These are phyloP conservation scores for Erynnis tages DNA, from an alignment of 2,888 invertebrate species.

Conservation along the genomic window DNA sequence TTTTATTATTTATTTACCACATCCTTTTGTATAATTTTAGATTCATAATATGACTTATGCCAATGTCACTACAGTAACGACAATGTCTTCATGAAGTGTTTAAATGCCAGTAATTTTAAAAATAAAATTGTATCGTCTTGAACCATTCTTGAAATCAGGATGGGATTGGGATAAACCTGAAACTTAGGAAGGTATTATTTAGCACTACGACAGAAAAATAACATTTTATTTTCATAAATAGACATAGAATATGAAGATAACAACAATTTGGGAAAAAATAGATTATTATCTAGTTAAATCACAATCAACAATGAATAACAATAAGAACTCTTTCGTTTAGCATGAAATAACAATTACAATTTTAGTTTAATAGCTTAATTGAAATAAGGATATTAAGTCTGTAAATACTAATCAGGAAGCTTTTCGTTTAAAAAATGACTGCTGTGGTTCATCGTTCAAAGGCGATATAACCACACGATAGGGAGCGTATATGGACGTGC, in stretches of 20 bases:
- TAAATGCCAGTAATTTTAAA: background rate
- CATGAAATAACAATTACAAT: too few relatives aligned
- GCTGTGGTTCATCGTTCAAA: conserved; percentile 53
- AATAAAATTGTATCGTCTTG: background rate
- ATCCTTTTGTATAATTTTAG: too few relatives aligned
- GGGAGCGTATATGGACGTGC: conserved; percentile 64
- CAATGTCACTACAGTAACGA: background rate
- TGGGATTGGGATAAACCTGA: conserved; percentile 18
- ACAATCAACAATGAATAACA: conserved; percentile 1
- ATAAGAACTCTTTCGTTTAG: background rate
- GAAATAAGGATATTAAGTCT: conserved; percentile 28
- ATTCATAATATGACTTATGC: background rate
- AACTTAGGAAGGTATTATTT: conserved; percentile 15
- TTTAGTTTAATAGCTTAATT: too few relatives aligned
- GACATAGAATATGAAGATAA: conserved; percentile 55
- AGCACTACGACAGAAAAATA: conserved; percentile 22
- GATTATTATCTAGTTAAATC: conserved; percentile 3
- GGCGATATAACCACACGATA: conserved; percentile 65
- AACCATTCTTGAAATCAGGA: background rate
- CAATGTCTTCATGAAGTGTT: background rate
- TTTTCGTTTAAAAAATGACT: conserved; percentile 43
- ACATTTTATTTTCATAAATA: conserved; percentile 30
- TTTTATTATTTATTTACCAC: too few relatives aligned
- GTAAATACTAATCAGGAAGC: conserved; percentile 22
- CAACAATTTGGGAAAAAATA: conserved; percentile 40